A percentile compares a stretch with the other conserved stretches of the same genome.
phyloP scores from a whole-genome alignment of 2,797 vertebrate genomes.

The Sternotherus odoratus region DNA sequence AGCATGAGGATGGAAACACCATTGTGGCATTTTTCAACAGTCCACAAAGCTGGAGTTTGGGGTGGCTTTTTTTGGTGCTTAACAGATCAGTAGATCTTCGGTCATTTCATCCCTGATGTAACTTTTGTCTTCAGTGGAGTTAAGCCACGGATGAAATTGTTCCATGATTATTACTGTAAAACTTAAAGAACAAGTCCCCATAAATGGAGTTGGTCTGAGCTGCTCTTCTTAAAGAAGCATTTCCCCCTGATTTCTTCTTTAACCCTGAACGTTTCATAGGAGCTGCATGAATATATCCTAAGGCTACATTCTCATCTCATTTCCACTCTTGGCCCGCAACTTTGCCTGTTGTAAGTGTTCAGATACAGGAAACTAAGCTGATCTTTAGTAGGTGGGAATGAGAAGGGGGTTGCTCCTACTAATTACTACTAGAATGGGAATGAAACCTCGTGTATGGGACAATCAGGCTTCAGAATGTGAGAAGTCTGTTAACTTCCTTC shows the following conservation, averaged over 20 bases:
- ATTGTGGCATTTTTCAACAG: background rate
- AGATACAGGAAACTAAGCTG: background rate
- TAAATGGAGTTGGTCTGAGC: background rate
- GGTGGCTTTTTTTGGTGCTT: background rate
- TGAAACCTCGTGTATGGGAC: background rate
- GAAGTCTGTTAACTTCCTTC: background rate
- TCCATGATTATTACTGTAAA: background rate
- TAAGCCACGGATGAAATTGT: background rate
- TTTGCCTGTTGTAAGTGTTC: background rate
- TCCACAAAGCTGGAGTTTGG: background rate
- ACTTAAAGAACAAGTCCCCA: accelerated
- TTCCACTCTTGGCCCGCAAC: background rate
- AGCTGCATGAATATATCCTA: background rate
- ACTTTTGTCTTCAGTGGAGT: background rate
- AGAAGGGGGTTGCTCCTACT: background rate
- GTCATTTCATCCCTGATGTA: background rate
- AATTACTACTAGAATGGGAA: background rate
- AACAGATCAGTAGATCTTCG: accelerated
- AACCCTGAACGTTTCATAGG: background rate
- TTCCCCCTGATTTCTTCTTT: background rate
- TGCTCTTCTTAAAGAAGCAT: background rate
- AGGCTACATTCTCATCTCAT: background rate
- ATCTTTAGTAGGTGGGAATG: background rate
- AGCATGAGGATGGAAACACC: background rate
- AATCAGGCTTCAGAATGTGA: background rate